Percentiles rank a stretch among this genome's conserved stretches.
Evolutionary conservation across 2,113 vertebrate species (phyloP).

Genomic region (Anser cygnoides): DNA sequence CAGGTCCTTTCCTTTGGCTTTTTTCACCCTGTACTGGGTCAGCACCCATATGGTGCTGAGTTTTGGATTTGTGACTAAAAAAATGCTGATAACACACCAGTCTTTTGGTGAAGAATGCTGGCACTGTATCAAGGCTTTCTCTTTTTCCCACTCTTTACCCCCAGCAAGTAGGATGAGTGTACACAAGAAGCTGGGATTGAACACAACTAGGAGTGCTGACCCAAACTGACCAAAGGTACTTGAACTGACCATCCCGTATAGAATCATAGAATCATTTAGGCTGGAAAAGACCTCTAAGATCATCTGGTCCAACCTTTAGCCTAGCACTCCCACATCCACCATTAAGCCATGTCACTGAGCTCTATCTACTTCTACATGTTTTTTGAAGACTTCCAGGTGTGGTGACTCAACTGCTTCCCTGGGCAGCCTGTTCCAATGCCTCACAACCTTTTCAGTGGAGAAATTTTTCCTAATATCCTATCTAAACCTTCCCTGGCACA

Average conservation of each 20-base stretch:
- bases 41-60: background rate
- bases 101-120: background rate
- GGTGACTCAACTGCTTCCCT: too few species aligned
- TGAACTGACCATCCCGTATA: background rate
- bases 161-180: background rate
- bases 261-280: too few species aligned
- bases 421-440: too few species aligned
- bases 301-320: too few species aligned
- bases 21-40: background rate
- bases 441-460: too few species aligned
- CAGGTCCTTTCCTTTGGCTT: background rate
- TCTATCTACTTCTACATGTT: too few species aligned
- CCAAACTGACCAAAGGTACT: background rate
- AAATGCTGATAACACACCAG: background rate
- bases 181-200: background rate
- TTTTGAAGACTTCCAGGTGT: too few species aligned
- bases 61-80: background rate
- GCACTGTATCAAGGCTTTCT: background rate
- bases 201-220: background rate
- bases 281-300: too few species aligned
- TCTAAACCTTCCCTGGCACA: too few species aligned
- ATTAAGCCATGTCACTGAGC: too few species aligned
- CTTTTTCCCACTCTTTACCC: background rate
- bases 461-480: too few species aligned
- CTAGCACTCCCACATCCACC: too few species aligned